A percentile compares a stretch with the other conserved stretches of the same genome.
phyloP scores from a whole-genome alignment of 2,888 invertebrate species.

The Eudemis profundana region DNA sequence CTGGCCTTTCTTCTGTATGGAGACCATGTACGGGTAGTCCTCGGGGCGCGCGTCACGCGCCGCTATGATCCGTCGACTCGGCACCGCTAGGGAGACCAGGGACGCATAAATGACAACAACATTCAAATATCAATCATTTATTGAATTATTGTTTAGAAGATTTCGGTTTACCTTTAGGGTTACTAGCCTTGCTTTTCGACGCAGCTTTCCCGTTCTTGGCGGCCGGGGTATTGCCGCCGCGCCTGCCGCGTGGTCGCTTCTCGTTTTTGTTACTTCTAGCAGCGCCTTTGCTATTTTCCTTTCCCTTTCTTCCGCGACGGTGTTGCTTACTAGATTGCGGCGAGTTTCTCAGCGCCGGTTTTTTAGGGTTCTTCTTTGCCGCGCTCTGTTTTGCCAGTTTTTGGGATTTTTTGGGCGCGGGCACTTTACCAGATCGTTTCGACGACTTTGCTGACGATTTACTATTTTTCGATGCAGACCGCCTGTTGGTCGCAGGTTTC shows the following conservation, averaged over 20 bases:
- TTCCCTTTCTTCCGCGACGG: too few relatives aligned
- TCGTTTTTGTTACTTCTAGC: background rate
- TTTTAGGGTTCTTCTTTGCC: too few relatives aligned
- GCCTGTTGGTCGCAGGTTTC: constrained; percentile 2
- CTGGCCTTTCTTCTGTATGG: constrained; percentile 69
- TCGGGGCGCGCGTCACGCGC: constrained; percentile 68
- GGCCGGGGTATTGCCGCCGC: background rate
- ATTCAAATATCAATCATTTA: constrained; percentile 39
- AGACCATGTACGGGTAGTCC: constrained; percentile 74
- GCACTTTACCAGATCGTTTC: background rate
- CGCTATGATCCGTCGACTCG: constrained; percentile 66
- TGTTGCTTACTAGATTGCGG: background rate
- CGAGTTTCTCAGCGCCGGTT: too few relatives aligned
- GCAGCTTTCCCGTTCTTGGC: background rate
- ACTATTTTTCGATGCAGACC: background rate
- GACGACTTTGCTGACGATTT: background rate
- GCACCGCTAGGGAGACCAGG: constrained; percentile 38
- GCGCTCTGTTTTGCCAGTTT: background rate
- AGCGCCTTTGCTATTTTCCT: background rate
- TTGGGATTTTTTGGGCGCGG: background rate
- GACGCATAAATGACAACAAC: constrained; percentile 41
- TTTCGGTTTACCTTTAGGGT: constrained; percentile 28
- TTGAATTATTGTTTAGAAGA: constrained; percentile 29
- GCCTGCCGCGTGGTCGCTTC: background rate
- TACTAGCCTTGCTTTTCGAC: background rate